Percentiles rank a stretch among this genome's conserved stretches.
Evolutionary conservation across 2,113 vertebrate genomes (phyloP).

Genomic region (Pelobates fuscus): DNA sequence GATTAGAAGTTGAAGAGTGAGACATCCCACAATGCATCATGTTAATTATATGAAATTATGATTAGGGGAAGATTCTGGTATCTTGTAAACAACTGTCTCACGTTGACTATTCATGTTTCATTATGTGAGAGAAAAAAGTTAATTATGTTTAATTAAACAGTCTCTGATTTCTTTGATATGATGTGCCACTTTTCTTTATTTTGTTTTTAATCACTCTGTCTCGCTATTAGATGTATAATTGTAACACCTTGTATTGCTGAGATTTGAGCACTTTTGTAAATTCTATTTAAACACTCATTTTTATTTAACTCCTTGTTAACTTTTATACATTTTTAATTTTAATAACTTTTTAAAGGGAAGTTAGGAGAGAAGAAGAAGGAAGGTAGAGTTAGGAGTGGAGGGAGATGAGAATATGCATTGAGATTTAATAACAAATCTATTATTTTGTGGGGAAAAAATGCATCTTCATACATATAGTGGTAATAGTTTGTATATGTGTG

Average conservation of each 20-base stretch:
- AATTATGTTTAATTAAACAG: conserved; percentile 35
- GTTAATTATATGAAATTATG: conserved; percentile 39
- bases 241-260: background rate
- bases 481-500: too few species aligned
- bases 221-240: conserved; percentile 30
- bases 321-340: too few species aligned
- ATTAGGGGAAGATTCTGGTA: conserved; percentile 17
- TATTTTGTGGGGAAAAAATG: too few species aligned
- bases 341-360: too few species aligned
- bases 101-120: conserved; percentile 35
- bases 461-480: too few species aligned
- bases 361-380: too few species aligned
- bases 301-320: too few species aligned
- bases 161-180: conserved; percentile 27
- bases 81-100: conserved; percentile 29
- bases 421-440: too few species aligned
- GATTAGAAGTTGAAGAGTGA: background rate
- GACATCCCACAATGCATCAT: conserved; percentile 16
- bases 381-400: too few species aligned
- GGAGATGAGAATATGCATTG: too few species aligned
- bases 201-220: conserved; percentile 22
- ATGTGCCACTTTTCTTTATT: conserved; percentile 10
- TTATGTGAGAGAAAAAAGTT: conserved; percentile 20
- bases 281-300: too few species aligned
- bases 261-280: too few species aligned